A percentile compares a stretch with the other conserved stretches of the same genome.
Conservation (phyloP, 1,140 invertebrate genomes). For the Chelonus insularis region DNA sequence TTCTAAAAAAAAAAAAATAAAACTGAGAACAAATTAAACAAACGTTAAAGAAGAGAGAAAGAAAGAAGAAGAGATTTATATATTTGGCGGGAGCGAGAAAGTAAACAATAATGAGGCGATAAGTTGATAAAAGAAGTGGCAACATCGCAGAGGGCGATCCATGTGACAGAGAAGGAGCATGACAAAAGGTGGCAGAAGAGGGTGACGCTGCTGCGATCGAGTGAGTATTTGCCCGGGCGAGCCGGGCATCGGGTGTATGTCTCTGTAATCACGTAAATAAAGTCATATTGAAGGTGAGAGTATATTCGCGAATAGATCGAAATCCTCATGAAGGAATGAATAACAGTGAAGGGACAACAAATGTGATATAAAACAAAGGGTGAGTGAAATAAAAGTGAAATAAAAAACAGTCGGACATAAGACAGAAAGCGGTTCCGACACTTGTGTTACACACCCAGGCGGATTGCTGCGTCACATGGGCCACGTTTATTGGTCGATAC, state of each 20-base stretch:
- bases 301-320: no score
- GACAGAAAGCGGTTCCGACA: slow-evolving; percentile 11
- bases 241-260: slow-evolving; percentile 48
- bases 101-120: no score
- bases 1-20: no score
- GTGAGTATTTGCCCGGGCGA: slow-evolving; percentile 53
- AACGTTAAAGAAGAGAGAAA: no score
- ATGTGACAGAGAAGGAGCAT: slow-evolving; percentile 59
- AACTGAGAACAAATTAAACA: no score
- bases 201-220: slow-evolving; percentile 48
- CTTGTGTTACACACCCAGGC: slow-evolving; percentile 29
- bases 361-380: neutral
- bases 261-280: neutral
- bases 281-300: no score
- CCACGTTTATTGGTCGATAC: slow-evolving; percentile 58
- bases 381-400: neutral
- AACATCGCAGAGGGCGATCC: slow-evolving; percentile 44
- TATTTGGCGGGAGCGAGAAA: no score
- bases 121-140: slow-evolving; percentile 29
- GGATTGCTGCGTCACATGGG: slow-evolving; percentile 59
- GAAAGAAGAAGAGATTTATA: no score
- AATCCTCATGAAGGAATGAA: no score
- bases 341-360: no score
- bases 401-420: neutral
- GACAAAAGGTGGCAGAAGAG: slow-evolving; percentile 54